A percentile compares a stretch with the other conserved stretches of the same genome.
These are phyloP conservation scores for Muntiacus reevesi DNA, from an alignment of 2,113 vertebrate species.

Conservation along the genomic window DNA sequence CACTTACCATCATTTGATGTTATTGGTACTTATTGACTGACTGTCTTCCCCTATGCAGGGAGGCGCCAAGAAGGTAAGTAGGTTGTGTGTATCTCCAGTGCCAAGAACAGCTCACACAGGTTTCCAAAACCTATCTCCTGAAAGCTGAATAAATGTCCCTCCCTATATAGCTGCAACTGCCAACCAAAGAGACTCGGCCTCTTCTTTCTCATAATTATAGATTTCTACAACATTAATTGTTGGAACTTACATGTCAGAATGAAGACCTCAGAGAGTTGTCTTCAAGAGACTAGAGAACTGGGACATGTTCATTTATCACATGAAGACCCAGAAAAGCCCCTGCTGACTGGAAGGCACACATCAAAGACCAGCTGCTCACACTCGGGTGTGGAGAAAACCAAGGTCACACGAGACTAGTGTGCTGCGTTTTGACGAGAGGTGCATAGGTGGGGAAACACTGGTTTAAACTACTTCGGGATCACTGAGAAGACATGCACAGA, in stretches of 20 bases:
- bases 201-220: neutral
- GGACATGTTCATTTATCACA: neutral
- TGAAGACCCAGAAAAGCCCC: neutral
- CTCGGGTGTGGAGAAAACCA: fast-evolving
- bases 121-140: neutral
- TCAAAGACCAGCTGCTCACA: too few species aligned
- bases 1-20: neutral
- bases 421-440: fast-evolving
- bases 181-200: neutral
- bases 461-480: neutral
- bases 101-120: neutral
- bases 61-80: neutral
- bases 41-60: neutral
- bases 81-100: neutral
- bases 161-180: neutral
- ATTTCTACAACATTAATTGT: neutral
- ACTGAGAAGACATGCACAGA: neutral
- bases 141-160: neutral
- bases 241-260: neutral
- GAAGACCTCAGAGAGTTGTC: neutral
- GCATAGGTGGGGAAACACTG: neutral
- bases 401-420: neutral
- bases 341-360: neutral
- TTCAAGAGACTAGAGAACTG: neutral
- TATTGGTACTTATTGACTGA: neutral